Base-by-base conservation (phyloP, 2,797 vertebrate species). In the Megalops cyprinoides region DNA sequence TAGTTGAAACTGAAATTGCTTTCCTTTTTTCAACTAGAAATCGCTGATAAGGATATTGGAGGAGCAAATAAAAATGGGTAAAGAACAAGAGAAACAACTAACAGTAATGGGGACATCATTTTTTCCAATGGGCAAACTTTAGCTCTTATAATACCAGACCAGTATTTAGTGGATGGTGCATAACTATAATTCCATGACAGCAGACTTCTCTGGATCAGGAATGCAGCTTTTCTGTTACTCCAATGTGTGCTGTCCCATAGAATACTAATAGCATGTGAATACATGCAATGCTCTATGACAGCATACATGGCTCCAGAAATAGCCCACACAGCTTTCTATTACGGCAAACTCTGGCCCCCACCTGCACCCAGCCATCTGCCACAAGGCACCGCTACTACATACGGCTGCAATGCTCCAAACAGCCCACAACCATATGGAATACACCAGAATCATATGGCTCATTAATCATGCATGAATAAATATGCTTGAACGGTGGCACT, bases 371-470 rank as follows among this genome's bases (percentile, higher is more conserved):
- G n/a, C 79, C 79, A 81, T 81, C 79, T 81, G 79, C 74, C 79
- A 76, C 46, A 20, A 60, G 8, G 28, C 25, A 31, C 25, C 2
- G 18, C 73, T 46, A 42, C 79, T 44, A 55, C 23, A 76, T 28
- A 76, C 44, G 10, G 28, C 79, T 46, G 48, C 55, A 81, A 86
- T 79, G 85, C 85, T 84, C 87, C 81, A 81, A 85, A 88, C 85
- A 67, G 82, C 58, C 37, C 74, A 76, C 89, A 90, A 91, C 92
- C 91, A 93, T 93, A 89, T 90, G 91, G 82, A 81, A 71, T 79
- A 79, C 46, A 81, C 79, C 84, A 83, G 7, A 37, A 84, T 89
- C 93, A 94, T 92, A 93, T 93, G 92, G 93, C 82, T 74, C 89
- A 87, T 90, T 82, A 85, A 90, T 89, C 84, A 84, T 86, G 86